Evolutionary conservation across 1,140 invertebrate genomes (phyloP), one percentile per base, ranked within the genome.

Genomic region (Hyphantria cunea): DNA sequence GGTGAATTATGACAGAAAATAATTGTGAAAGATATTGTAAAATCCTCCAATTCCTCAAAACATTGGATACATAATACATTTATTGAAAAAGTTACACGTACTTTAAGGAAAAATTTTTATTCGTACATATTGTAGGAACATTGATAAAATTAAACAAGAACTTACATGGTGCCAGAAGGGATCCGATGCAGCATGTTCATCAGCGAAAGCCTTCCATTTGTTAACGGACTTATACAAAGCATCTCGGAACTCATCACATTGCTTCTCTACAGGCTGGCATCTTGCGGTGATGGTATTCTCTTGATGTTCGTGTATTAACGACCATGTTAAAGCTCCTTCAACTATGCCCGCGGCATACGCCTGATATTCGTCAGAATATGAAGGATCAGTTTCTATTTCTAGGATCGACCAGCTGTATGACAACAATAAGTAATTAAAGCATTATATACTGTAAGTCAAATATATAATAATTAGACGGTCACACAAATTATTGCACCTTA

Each of bases 281-380:
- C 94, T 93, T 0, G 92, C 90, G 42, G 93, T 89, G 15, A 97
- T 93, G 0, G 95, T 96, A 77, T 97, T 93, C 64, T 93, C 90
- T 93, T 96, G 96, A 80, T 96, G 95, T 74, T 94, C 93, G 78
- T 95, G 93, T 53, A 98, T 97, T 25, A 97, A 91, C 68, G 95
- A 94, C 93, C 95, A 95, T 3, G 96, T 96, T 0, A 97, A 80
- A 31, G 94, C 94, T 0, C 97, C 97, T 89, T 98, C 97, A 0
- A 96, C 91, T n/a, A 97, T 92, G 7, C 97, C 97, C n/a, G 97
- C 97, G 0, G 95, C 95, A 81, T 95, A 97, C 0, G 96, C 96
- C 90, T 98, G 97, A 6, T 95, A 92, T 66, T 93, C 92, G 80
- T 96, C 95, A 3, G 94, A 93, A 83, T 94, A 96, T 0, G 92